phyloP scores from a whole-genome alignment of 2,113 vertebrate genomes.

The Oophaga pumilio region DNA sequence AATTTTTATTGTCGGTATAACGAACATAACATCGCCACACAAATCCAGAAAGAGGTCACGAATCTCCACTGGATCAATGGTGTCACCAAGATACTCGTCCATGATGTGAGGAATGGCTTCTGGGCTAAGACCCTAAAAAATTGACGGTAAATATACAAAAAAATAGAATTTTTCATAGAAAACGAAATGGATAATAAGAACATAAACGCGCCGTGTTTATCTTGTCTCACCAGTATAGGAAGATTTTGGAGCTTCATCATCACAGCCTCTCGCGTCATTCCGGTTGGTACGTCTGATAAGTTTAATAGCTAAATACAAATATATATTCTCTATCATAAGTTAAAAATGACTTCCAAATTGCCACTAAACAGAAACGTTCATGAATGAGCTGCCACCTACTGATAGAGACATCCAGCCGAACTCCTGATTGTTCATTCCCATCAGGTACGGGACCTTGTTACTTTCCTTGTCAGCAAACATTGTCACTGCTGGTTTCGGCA shows the following conservation, averaged over 20 bases:
- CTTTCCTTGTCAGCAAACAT: slow-evolving; percentile 57
- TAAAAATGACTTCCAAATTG: neutral
- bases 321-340: neutral
- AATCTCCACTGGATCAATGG: slow-evolving; percentile 68
- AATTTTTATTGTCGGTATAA: slow-evolving; percentile 70
- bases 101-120: slow-evolving; percentile 40
- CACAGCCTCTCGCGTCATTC: neutral
- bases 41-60: slow-evolving; percentile 70
- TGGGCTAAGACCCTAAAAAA: neutral
- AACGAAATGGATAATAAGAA: neutral
- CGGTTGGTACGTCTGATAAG: neutral
- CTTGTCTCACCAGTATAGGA: slow-evolving; percentile 1
- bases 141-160: neutral
- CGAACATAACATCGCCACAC: slow-evolving; percentile 70
- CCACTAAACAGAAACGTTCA: neutral
- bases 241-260: neutral
- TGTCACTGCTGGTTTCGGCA: slow-evolving; percentile 52
- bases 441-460: slow-evolving; percentile 19
- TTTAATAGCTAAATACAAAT: slow-evolving; percentile 51
- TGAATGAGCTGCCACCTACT: slow-evolving; percentile 51
- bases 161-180: neutral
- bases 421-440: slow-evolving; percentile 59
- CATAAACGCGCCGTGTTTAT: neutral
- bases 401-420: slow-evolving; percentile 57
- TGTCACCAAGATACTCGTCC: slow-evolving; percentile 73